phyloP scores from a whole-genome alignment of 2,888 invertebrate species.

The Anthrax anthrax region DNA sequence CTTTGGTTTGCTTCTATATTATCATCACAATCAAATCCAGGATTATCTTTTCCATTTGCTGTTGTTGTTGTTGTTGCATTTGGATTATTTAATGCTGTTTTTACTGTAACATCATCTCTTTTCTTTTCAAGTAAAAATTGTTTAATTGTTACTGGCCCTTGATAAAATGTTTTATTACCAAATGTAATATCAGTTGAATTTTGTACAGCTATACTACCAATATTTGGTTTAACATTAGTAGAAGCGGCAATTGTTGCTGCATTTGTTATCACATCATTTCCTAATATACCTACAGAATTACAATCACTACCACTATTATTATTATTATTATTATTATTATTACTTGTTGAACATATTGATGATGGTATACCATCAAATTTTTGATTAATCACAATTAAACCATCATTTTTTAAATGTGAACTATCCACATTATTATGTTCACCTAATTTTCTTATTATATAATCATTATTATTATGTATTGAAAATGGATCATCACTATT shows the following conservation, averaged over 20 bases:
- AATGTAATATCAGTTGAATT: constrained; percentile 60
- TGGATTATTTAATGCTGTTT: constrained; percentile 10
- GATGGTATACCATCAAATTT: not conserved
- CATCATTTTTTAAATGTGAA: constrained; percentile 7
- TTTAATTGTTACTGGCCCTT: constrained; percentile 64
- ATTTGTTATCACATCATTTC: too few species aligned
- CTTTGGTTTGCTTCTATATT: not conserved
- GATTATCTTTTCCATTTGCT: constrained; percentile 22
- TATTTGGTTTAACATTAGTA: constrained; percentile 24
- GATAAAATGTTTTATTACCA: constrained; percentile 61
- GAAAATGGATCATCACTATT: constrained; percentile 14
- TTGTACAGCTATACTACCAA: constrained; percentile 48
- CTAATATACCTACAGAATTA: not conserved
- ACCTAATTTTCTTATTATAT: constrained; percentile 27
- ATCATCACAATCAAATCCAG: constrained; percentile 15
- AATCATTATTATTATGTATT: constrained; percentile 15
- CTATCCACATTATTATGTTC: constrained; percentile 21
- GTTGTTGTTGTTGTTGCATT: constrained; percentile 14
- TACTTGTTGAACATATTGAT: too few species aligned
- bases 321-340: not conserved
- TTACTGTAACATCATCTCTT: constrained; percentile 1
- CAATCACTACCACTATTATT: not conserved
- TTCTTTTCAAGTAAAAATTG: constrained; percentile 45
- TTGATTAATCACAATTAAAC: constrained; percentile 7
- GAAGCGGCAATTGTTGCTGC: not conserved